Base-by-base conservation (phyloP, 2,888 invertebrate species). In the Ditula angustiorana region DNA sequence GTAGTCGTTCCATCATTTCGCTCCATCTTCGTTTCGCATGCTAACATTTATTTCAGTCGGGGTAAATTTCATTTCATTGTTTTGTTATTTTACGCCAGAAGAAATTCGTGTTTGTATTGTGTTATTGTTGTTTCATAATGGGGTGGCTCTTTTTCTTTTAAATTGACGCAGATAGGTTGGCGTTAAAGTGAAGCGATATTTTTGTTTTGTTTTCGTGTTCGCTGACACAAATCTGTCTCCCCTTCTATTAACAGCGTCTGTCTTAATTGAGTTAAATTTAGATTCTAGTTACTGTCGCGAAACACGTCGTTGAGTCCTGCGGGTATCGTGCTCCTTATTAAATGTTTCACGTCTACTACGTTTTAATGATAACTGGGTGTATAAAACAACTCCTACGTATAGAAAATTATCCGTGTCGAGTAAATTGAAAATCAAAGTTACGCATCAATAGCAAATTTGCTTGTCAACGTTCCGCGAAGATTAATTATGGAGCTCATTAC, bases 1-100 rank as follows among this genome's bases (percentile, higher is more conserved):
- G 82, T 77, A 83, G 77, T 76, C 85, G 80, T 76, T 87, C 79
- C 82, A 85, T 86, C 84, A 86, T 86, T 76, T 77, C 71, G 69
- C 78, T 78, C 80, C 82, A 82, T 83, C 84, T 86, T 80, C 84
- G 79, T 82, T 83, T 78, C 79, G 80, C 79, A 82, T 80, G 78
- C 84, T 83, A 82, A 85, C 82, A 81, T 85, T 86, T 83, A 83
- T 88, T 85, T 82, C 79, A 81, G 50, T 61, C 64, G 53, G 61
- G 49, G 66, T 37, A 52, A 56, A 66, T 63, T 66, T 63, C 56
- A 56, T 66, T 85, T 82, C 83, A 87, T 86, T 87, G 85, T 88
- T 87, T 85, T 82, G 77, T 80, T 74, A 74, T 71, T 73, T 69
- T 69, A 69, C 69, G 67, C 71, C 49, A 67, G 69, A 74, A 70